Conservation (phyloP, 2,113 vertebrate genomes). For the Anolis carolinensis region DNA sequence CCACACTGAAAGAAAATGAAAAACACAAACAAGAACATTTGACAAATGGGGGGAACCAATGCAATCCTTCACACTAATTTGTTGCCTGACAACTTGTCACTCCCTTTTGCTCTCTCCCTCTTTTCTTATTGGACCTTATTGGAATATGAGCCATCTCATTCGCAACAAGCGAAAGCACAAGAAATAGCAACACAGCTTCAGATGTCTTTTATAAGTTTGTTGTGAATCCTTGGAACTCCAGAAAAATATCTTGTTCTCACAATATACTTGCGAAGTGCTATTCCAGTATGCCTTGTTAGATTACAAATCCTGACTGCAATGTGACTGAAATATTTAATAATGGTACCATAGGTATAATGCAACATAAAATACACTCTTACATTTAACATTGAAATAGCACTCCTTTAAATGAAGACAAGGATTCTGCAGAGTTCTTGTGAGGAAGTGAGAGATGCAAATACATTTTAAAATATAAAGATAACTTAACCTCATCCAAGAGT, state of each 20-base stretch:
- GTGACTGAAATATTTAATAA: background rate
- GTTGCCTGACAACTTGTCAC: background rate
- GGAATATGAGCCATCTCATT: background rate
- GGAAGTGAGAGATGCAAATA: background rate
- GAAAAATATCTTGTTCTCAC: constrained; percentile 2
- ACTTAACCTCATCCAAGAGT: constrained; percentile 11
- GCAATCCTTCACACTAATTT: constrained; percentile 1
- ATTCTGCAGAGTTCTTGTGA: background rate
- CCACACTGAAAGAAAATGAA: background rate
- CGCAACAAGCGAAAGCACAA: background rate
- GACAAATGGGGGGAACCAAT: constrained; percentile 4
- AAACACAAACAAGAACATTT: constrained; percentile 5
- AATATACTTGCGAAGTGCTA: background rate
- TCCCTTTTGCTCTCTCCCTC: background rate
- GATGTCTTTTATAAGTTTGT: background rate
- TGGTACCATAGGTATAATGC: background rate
- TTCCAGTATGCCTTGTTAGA: background rate
- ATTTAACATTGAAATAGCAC: background rate
- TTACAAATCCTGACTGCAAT: background rate
- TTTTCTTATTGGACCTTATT: background rate
- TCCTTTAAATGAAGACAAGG: background rate
- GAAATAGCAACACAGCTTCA: background rate
- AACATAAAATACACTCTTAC: background rate
- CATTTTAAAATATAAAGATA: background rate
- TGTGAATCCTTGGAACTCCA: background rate